Evolutionary conservation across 2,797 vertebrate species (phyloP).

Genomic region (Podarcis siculus): DNA sequence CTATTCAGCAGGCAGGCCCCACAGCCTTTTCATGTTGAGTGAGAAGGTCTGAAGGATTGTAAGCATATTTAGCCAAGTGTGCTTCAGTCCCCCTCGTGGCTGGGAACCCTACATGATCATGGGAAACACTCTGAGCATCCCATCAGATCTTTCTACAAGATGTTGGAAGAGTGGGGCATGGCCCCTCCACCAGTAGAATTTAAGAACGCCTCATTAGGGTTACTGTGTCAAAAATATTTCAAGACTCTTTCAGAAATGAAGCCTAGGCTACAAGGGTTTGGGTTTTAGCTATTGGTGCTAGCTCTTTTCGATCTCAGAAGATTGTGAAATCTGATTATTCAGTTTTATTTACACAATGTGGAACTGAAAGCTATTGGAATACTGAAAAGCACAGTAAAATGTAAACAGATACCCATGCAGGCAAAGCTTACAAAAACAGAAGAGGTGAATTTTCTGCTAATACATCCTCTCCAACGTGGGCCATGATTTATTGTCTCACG

Average conservation of each 20-base stretch:
- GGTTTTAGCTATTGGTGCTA: not conserved
- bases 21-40: too few relatives aligned
- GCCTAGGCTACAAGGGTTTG: not conserved
- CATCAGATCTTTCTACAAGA: too few relatives aligned
- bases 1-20: too few relatives aligned
- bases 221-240: not conserved
- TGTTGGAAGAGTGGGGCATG: too few relatives aligned
- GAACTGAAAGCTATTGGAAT: not conserved
- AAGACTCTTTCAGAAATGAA: slow-evolving; percentile 14
- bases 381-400: not conserved
- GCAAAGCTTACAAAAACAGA: slow-evolving; percentile 7
- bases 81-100: too few relatives aligned
- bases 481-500: slow-evolving; percentile 22
- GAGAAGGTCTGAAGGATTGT: too few relatives aligned
- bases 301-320: slow-evolving; percentile 10
- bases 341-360: slow-evolving; percentile 4
- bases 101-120: too few relatives aligned
- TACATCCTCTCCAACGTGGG: not conserved
- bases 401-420: slow-evolving; percentile 1
- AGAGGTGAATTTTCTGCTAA: slow-evolving; percentile 23
- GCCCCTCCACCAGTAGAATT: too few relatives aligned
- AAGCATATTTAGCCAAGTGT: too few relatives aligned
- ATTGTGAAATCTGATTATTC: not conserved
- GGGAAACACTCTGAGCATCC: too few relatives aligned
- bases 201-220: too few relatives aligned